Evolutionary conservation across 92 coral and sea anemone species (phyloP).

Genomic region (Muricea muricata): DNA sequence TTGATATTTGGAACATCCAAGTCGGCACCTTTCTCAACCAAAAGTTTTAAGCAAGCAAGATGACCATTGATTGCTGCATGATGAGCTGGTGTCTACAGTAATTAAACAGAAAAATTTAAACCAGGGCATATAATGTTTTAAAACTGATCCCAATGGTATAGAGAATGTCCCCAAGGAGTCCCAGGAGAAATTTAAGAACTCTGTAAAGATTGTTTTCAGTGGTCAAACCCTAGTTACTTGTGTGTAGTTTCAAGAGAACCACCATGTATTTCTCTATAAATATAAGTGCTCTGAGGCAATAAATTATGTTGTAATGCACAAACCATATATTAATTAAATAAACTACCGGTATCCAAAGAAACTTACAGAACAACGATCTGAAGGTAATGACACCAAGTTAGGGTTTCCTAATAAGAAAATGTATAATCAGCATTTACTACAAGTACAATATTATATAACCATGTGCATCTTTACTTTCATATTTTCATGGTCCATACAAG

Average conservation of each 20-base stretch:
- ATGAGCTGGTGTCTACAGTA: conserved; percentile 85
- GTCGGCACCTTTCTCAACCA: conserved; percentile 82
- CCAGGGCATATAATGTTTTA: neutral
- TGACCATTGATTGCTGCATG: conserved; percentile 96
- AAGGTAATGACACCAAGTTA: conserved; percentile 72
- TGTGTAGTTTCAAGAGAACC: no score
- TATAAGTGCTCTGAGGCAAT: no score
- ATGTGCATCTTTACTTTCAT: neutral
- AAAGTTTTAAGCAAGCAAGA: conserved; percentile 79
- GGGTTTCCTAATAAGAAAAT: conserved; percentile 70
- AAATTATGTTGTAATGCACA: no score
- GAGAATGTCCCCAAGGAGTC: no score
- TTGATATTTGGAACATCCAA: conserved; percentile 67
- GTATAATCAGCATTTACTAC: neutral
- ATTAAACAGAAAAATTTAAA: neutral
- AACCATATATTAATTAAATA: no score
- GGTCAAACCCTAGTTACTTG: no score
- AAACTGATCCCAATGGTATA: no score
- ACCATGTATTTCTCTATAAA: no score
- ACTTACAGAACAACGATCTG: conserved; percentile 87
- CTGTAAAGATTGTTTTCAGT: no score
- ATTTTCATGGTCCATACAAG: no score
- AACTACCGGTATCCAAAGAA: no score
- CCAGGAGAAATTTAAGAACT: no score
- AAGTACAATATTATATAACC: neutral